Percentiles rank a stretch among this genome's conserved stretches.
Evolutionary conservation across 2,797 vertebrate species (phyloP).

Genomic region (Xenops minutus): DNA sequence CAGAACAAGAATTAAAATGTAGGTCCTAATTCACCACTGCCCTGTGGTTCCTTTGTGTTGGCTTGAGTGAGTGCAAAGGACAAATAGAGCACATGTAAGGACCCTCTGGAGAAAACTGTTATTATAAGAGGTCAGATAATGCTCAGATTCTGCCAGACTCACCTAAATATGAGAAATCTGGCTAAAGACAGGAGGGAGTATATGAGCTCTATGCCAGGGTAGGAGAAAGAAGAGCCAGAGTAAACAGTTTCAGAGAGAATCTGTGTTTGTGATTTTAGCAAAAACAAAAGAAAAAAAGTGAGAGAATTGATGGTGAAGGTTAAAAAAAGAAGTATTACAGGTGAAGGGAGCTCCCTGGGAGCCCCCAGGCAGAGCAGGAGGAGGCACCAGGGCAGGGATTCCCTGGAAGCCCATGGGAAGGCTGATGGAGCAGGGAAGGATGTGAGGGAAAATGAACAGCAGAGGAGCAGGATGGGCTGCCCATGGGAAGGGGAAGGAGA

Average conservation of each 20-base stretch:
- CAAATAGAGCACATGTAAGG: not conserved
- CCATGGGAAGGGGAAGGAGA: not conserved
- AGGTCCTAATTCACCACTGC: not conserved
- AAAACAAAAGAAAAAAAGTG: not conserved
- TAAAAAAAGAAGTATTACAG: not conserved
- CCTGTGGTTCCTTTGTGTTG: constrained; percentile 11
- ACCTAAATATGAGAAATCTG: not conserved
- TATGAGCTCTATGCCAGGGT: not conserved
- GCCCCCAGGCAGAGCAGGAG: not conserved
- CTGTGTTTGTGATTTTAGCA: not conserved
- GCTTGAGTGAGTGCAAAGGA: not conserved
- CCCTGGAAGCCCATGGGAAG: no score
- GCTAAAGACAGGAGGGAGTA: not conserved
- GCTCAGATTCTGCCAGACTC: not conserved
- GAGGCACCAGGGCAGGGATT: fast-evolving
- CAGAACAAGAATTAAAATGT: constrained; percentile 26
- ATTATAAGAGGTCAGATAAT: not conserved
- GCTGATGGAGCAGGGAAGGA: not conserved
- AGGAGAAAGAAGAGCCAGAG: not conserved
- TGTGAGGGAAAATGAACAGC: fast-evolving
- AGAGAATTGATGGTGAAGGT: not conserved
- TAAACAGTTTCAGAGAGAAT: not conserved
- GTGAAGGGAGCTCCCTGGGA: not conserved
- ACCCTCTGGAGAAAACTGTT: not conserved
- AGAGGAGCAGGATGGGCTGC: not conserved